phyloP scores from a whole-genome alignment of 2,888 invertebrate species.

The Amblyteles armatorius region DNA sequence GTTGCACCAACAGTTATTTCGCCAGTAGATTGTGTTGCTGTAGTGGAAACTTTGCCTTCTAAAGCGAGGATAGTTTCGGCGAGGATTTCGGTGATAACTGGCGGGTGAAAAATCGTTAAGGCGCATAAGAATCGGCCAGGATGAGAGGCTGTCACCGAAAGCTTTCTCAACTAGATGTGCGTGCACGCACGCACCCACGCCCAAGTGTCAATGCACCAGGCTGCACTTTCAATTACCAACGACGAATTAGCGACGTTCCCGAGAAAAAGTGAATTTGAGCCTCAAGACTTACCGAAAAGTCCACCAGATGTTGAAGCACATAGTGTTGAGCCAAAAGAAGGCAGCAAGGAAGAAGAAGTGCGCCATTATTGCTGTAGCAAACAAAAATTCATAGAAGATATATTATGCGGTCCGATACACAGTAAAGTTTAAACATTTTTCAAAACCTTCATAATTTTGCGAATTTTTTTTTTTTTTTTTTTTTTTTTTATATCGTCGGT shows the following conservation, averaged over 20 bases:
- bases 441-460: too few species aligned
- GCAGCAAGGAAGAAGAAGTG: conserved; percentile 96
- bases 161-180: conserved; percentile 29
- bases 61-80: conserved; percentile 47
- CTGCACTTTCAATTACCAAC: conserved; percentile 45
- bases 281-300: conserved; percentile 91
- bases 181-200: background rate
- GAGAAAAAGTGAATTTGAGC: conserved; percentile 22
- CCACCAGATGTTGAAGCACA: conserved; percentile 98
- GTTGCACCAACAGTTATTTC: background rate
- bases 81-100: conserved; percentile 49
- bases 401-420: too few species aligned
- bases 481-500: too few species aligned
- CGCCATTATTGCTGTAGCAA: conserved; percentile 91
- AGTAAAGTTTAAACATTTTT: too few species aligned
- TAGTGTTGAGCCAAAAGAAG: conserved; percentile 97
- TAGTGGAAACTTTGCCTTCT: conserved; percentile 46
- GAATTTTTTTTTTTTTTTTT: too few species aligned
- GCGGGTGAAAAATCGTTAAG: conserved; percentile 52
- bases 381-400: conserved; percentile 17
- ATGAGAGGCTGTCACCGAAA: conserved; percentile 24
- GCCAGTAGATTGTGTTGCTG: conserved; percentile 8
- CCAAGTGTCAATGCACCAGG: background rate
- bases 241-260: conserved; percentile 22
- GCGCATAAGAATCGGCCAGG: background rate